Conservation (phyloP, 2,888 invertebrate species). For the Xanthorhoe spadicearia region DNA sequence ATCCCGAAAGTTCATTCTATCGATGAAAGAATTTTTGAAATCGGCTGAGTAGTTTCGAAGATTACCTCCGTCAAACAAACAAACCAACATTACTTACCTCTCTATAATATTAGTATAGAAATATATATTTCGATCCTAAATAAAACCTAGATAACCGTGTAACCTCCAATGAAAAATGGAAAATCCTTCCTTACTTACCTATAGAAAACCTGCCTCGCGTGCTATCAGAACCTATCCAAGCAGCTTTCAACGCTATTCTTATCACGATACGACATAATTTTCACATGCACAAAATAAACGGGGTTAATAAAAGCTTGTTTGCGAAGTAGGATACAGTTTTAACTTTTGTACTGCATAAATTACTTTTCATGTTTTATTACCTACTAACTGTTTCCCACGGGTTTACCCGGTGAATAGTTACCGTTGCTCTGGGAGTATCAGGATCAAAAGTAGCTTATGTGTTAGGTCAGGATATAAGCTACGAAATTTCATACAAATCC, state of each 20-base stretch:
- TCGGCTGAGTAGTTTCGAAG: no score
- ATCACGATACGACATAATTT: neutral
- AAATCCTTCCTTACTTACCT: conserved; percentile 26
- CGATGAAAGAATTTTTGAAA: no score
- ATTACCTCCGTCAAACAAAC: no score
- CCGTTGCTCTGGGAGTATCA: no score
- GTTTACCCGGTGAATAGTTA: no score
- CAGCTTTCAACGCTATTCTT: conserved; percentile 20
- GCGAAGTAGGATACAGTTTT: conserved; percentile 12
- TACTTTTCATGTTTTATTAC: conserved; percentile 2
- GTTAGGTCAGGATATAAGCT: no score
- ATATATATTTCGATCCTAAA: no score
- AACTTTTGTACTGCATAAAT: conserved; percentile 17
- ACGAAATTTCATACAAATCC: no score
- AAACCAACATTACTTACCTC: no score
- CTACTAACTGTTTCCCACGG: neutral
- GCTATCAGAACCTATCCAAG: conserved; percentile 8
- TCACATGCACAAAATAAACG: conserved; percentile 2
- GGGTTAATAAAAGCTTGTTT: conserved; percentile 11
- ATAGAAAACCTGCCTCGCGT: neutral
- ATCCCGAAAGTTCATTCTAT: no score
- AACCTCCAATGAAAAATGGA: conserved; percentile 33
- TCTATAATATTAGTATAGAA: no score
- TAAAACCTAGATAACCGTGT: conserved; percentile 3
- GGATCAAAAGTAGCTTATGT: no score